Percentiles rank a stretch among this genome's conserved stretches.
Evolutionary conservation across 2,113 vertebrate species (phyloP).

Genomic region (Perognathus longimembris): DNA sequence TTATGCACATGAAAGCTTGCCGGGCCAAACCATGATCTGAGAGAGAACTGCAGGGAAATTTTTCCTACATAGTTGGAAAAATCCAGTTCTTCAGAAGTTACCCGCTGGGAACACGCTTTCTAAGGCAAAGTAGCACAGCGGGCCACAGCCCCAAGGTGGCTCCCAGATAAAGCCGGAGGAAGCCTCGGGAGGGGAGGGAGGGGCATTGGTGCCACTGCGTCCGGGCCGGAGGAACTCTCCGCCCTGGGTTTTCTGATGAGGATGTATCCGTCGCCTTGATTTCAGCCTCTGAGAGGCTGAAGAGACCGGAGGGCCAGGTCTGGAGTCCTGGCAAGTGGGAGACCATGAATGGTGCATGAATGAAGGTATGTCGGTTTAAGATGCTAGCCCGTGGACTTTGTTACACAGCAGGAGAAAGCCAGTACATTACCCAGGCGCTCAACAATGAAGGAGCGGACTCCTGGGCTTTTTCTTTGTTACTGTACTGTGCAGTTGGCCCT

Average conservation of each 20-base stretch:
- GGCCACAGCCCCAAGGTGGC: background rate
- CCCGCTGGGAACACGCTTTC: background rate
- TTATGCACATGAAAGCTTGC: too few species aligned
- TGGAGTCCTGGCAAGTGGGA: rapidly evolving
- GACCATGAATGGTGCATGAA: rapidly evolving
- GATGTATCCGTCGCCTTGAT: rapidly evolving
- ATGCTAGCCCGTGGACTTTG: too few species aligned
- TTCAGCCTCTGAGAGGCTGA: background rate
- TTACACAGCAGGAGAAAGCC: background rate
- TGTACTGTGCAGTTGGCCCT: too few species aligned
- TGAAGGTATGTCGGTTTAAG: too few species aligned
- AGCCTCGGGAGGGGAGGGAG: too few species aligned
- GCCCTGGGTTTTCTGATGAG: background rate
- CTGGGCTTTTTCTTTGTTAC: background rate
- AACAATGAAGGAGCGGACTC: background rate
- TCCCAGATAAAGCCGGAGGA: too few species aligned
- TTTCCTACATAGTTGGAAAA: background rate
- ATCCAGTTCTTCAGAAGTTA: background rate
- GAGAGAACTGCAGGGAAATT: background rate
- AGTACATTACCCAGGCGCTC: rapidly evolving
- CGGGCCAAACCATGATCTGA: rapidly evolving
- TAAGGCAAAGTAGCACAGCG: background rate
- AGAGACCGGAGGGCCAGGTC: background rate
- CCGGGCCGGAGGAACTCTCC: background rate
- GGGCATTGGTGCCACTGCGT: too few species aligned